Evolutionary conservation across 2,113 vertebrate species (phyloP), one percentile per base, ranked within the genome.

Genomic region (Picathartes gymnocephalus): DNA sequence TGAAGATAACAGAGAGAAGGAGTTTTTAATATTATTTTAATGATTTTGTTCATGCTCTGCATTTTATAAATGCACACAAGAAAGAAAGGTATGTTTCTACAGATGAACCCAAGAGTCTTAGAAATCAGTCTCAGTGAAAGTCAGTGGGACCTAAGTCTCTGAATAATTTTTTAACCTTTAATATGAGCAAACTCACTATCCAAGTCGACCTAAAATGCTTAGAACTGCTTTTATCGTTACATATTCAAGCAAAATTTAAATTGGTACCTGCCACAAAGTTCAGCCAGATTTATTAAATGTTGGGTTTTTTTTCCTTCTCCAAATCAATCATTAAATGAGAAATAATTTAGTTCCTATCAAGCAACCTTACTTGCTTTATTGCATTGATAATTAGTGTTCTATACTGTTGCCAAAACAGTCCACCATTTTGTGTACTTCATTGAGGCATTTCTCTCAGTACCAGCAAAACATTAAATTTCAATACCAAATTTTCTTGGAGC

Each of bases 391-490:
- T 93, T 31, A 48, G 72, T 70, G 39, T 58, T 73, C 25, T 11
- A 44, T 35, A 56, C 42, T n/a, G 71, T 74, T 93, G 82, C 61
- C 40, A 86, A 89, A 96, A 91, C 15, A 93, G 57, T 70, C 65
- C 88, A 87, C 69, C 1, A 1, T 56, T 97, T 84, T 95, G 68
- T 53, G 44, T 69, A 23, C 24, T 80, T 65, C 18, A 80, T 25
- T 0, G 6, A 78, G 61, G 18, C 50, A 58, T 95, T 97, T 96
- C 81, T 86, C 80, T 28, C 50, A 89, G 96, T 97, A 92, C 54
- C 89, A 90, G 56, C 88, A 94, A 94, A 97, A 96, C 27, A 70
- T 86, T 90, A 86, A 68, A 96, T 97, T 97, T 97, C 95, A 92
- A 82, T 62, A 88, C 77, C 66, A 88, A 86, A 88, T 96, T 96